These are phyloP conservation scores for Tympanuchus pallidicinctus DNA, from an alignment of 2,113 vertebrate genomes.

Conservation along the genomic window DNA sequence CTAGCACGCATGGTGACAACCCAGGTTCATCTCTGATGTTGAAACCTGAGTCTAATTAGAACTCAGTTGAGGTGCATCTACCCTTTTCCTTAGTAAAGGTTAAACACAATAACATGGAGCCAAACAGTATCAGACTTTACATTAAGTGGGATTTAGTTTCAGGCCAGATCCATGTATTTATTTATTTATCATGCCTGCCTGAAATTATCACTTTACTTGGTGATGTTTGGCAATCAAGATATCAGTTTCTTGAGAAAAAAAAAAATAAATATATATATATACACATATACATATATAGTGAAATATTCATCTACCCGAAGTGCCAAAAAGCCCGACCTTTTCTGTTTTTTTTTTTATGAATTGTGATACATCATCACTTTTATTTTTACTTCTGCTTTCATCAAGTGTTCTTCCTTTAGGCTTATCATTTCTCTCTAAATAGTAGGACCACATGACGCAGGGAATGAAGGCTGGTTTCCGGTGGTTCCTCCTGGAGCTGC, in stretches of 20 bases:
- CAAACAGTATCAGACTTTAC: neutral
- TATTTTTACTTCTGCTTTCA: conserved; percentile 59
- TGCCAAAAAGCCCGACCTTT: neutral
- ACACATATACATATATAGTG: neutral
- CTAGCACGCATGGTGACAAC: neutral
- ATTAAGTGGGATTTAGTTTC: neutral
- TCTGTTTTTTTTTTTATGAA: neutral
- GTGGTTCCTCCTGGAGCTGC: neutral
- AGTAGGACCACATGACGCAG: conserved; percentile 3
- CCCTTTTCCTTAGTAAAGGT: neutral
- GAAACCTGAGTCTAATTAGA: neutral
- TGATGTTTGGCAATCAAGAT: neutral
- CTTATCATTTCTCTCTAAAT: conserved; percentile 51
- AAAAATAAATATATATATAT: neutral
- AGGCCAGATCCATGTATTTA: fast-evolving
- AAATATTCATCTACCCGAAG: neutral
- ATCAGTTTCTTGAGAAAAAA: neutral
- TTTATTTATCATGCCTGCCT: neutral
- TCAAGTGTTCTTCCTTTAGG: conserved; percentile 31
- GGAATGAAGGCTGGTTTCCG: neutral
- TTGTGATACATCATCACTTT: neutral
- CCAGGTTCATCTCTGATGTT: neutral
- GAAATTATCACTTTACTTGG: neutral
- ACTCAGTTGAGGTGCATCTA: neutral
- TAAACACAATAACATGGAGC: neutral